Conservation (phyloP, 2,888 invertebrate species). For the Aspidapion aeneum region DNA sequence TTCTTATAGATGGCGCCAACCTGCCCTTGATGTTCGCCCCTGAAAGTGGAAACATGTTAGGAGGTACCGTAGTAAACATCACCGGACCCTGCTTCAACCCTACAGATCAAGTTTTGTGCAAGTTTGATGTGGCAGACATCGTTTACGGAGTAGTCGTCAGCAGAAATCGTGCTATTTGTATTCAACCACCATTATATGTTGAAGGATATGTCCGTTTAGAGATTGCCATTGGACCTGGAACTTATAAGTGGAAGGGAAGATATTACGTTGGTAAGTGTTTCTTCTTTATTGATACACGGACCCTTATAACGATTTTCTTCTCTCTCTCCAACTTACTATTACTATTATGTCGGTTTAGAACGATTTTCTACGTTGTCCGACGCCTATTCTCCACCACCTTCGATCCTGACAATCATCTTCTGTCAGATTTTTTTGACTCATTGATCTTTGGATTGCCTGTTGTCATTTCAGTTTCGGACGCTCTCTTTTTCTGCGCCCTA, state of each 20-base stretch:
- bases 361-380: no score
- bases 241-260: slow-evolving; percentile 86
- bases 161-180: slow-evolving; percentile 81
- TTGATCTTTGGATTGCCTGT: no score
- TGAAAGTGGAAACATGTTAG: slow-evolving; percentile 95
- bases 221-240: slow-evolving; percentile 77
- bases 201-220: slow-evolving; percentile 87
- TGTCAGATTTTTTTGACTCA: no score
- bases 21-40: slow-evolving; percentile 86
- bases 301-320: no score
- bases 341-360: no score
- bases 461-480: no score
- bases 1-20: slow-evolving; percentile 67
- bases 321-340: slow-evolving; percentile 1
- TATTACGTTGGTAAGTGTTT: slow-evolving; percentile 81
- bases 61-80: slow-evolving; percentile 93
- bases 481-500: no score
- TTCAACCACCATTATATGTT: slow-evolving; percentile 82
- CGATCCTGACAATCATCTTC: no score
- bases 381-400: no score
- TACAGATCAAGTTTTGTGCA: slow-evolving; percentile 72
- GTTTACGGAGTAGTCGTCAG: slow-evolving; percentile 76
- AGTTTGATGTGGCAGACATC: slow-evolving; percentile 73
- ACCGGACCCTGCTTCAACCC: slow-evolving; percentile 92
- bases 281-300: neutral